phyloP scores from a whole-genome alignment of 2,113 vertebrate species.

The Delphinapterus leucas region DNA sequence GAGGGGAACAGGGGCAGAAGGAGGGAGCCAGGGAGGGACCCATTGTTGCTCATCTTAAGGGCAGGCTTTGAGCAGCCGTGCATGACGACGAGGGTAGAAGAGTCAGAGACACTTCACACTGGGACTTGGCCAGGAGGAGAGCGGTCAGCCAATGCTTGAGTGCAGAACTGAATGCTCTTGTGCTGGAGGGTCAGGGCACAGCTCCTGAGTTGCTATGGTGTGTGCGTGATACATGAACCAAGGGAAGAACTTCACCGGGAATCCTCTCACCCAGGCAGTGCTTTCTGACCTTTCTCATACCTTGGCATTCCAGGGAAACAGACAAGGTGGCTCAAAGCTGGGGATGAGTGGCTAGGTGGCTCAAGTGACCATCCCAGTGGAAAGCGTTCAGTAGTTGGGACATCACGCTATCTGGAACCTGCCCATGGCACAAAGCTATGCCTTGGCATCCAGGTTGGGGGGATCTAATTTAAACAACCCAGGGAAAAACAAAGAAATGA shows the following conservation, averaged over 20 bases:
- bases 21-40: background rate
- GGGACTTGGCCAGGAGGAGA: background rate
- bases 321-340: background rate
- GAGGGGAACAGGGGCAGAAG: background rate
- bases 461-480: background rate
- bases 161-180: background rate
- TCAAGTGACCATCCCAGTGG: background rate
- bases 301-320: background rate
- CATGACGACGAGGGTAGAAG: background rate
- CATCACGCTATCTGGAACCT: background rate
- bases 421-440: background rate
- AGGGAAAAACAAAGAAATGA: background rate
- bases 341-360: background rate
- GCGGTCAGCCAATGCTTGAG: background rate
- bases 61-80: conserved; percentile 3
- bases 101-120: background rate
- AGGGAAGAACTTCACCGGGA: background rate
- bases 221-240: background rate
- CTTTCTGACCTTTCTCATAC: background rate
- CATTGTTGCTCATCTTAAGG: background rate
- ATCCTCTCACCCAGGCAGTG: background rate
- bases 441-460: background rate
- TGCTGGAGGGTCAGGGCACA: background rate
- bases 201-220: background rate
- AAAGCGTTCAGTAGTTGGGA: background rate